Base-by-base conservation (phyloP, 2,888 invertebrate species). In the Melipona bicolor region DNA sequence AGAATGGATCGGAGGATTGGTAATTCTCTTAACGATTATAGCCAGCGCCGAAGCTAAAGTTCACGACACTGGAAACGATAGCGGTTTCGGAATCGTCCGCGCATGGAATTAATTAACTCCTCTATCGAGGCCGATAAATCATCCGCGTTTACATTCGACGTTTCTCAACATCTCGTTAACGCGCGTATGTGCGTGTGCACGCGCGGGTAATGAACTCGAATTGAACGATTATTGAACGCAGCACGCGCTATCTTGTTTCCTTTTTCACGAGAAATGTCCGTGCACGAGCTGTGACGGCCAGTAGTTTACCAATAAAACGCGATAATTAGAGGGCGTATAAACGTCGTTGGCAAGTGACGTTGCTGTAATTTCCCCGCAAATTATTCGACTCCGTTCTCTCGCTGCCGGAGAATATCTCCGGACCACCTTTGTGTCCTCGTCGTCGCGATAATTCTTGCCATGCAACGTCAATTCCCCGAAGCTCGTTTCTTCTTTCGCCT, bases 271-370 rank as follows among this genome's bases (percentile, higher is more conserved):
- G 65, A 69, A 81, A 78, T 64, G 50, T 67, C 50, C 61, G 69
- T 43, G 27, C 36, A 15, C 65, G 64, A 62, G 5, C 64, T 77
- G 27, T 1, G 13, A 17, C 24, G 59, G 24, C 36, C 75, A 52
- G 79, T 75, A 81, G 75, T 86, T 85, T 27, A 64, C 80, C 86
- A 87, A 84, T 88, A 86, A 86, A 86, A 67, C 70, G 50, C 69
- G 59, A 82, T 81, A 80, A 87, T 89, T 85, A 87, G 75, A 65
- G 43, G 65, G 62, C 68, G 32, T 70, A 52, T 89, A 86, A 89
- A 87, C 49, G 84, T 83, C 84, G 49, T 6, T 49, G 27, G 56
- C 72, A 64, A 78, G 64, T 69, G 82, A 87, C 70, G 52, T 65
- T 32, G 73, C 52, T 50, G 65, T 87, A 83, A 88, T 73, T 88